Evolutionary conservation across 2,888 invertebrate genomes (phyloP).

Genomic region (Melanostoma scalare): DNA sequence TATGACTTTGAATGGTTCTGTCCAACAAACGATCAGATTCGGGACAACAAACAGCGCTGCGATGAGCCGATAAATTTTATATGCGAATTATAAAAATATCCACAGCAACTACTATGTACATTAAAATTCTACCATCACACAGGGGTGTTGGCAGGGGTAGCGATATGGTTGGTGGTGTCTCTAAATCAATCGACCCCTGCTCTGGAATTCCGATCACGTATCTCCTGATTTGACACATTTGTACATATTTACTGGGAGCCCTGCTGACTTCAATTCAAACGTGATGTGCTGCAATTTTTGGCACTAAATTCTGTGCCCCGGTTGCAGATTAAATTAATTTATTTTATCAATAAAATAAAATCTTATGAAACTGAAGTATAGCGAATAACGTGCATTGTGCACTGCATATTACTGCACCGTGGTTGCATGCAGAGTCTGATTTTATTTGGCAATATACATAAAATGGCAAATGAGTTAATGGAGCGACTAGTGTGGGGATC

Average conservation of each 20-base stretch:
- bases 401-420: slow-evolving; percentile 4
- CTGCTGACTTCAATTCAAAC: slow-evolving; percentile 29
- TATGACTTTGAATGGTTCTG: slow-evolving; percentile 49
- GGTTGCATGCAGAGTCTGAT: slow-evolving; percentile 24
- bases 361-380: slow-evolving; percentile 55
- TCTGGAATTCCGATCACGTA: slow-evolving; percentile 56
- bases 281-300: slow-evolving; percentile 55
- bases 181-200: slow-evolving; percentile 15
- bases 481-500: slow-evolving; percentile 17
- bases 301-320: slow-evolving; percentile 16
- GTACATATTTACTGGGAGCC: slow-evolving; percentile 44
- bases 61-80: slow-evolving; percentile 10
- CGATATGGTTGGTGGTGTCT: slow-evolving; percentile 34
- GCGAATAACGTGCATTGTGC: slow-evolving; percentile 24
- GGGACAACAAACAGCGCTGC: neutral
- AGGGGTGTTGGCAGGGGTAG: slow-evolving; percentile 3
- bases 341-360: slow-evolving; percentile 38
- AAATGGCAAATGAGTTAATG: slow-evolving; percentile 18
- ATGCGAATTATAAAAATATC: slow-evolving; percentile 30
- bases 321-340: slow-evolving; percentile 24
- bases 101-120: slow-evolving; percentile 40
- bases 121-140: slow-evolving; percentile 43
- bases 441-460: slow-evolving; percentile 27
- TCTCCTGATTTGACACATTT: slow-evolving; percentile 63
- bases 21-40: slow-evolving; percentile 8